These are phyloP conservation scores for Diloba caeruleocephala DNA, from an alignment of 2,888 invertebrate species.

Conservation along the genomic window DNA sequence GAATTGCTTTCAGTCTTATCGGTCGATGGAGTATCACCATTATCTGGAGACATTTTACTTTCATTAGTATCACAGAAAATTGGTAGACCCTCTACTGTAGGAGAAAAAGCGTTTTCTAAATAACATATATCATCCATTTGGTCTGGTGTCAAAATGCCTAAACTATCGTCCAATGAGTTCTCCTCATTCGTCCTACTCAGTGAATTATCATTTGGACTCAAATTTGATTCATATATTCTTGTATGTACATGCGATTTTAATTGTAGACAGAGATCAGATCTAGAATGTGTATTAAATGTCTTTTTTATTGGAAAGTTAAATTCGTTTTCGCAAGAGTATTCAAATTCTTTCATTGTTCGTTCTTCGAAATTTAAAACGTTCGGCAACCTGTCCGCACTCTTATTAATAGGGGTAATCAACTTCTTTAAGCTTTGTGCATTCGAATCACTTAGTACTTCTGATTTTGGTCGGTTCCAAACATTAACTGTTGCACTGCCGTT, in stretches of 20 bases:
- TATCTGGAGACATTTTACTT: conserved; percentile 83
- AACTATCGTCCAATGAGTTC: conserved; percentile 95
- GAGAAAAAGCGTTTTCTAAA: conserved; percentile 90
- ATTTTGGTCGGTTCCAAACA: conserved; percentile 67
- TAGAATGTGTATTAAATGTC: conserved; percentile 79
- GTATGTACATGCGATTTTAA: conserved; percentile 78
- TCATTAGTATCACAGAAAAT: conserved; percentile 82
- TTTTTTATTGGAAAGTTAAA: conserved; percentile 71
- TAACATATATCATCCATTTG: conserved; percentile 94
- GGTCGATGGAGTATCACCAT: conserved; percentile 88
- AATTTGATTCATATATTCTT: conserved; percentile 76
- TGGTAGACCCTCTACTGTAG: conserved; percentile 90
- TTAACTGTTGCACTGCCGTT: conserved; percentile 63
- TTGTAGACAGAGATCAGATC: conserved; percentile 84
- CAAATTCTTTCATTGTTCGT: conserved; percentile 84
- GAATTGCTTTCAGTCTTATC: conserved; percentile 88
- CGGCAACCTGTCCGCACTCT: conserved; percentile 78
- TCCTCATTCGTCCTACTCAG: conserved; percentile 90
- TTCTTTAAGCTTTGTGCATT: conserved; percentile 64
- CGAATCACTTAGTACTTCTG: conserved; percentile 57
- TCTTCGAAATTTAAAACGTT: conserved; percentile 84
- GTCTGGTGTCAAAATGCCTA: conserved; percentile 96
- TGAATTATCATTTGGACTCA: conserved; percentile 85
- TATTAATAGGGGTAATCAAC: conserved; percentile 64
- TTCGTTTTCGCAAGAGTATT: conserved; percentile 85